Evolutionary conservation across 2,888 invertebrate genomes (phyloP), one percentile per base, ranked within the genome.

Genomic region (Dicyrtomina minuta): DNA sequence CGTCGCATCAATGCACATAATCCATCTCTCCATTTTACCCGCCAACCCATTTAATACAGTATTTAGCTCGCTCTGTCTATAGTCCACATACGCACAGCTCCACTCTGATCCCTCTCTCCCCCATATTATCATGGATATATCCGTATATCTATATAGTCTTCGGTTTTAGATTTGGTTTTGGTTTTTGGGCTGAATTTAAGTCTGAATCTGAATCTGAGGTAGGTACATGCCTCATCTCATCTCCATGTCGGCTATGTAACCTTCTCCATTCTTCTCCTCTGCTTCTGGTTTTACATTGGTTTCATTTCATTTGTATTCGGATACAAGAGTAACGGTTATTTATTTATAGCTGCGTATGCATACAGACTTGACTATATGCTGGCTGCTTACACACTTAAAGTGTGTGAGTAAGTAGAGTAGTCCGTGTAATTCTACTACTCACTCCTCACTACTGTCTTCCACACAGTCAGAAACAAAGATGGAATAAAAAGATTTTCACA

Each of bases 1-100:
- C 65, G 55, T 65, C 65, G 65, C 65, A 65, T 65, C 65, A 65
- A 65, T 65, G 65, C 65, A 65, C 65, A 65, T 65, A 65, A 65
- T 65, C 65, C 65, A 41, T 55, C 65, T 55, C 55, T 65, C 65
- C 55, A 55, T 55, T 65, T 65, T 51, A 58, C 58, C 58, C 58
- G 58, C 58, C 58, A 58, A 33, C 58, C 58, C 58, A 22, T 22
- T 46, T 46, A n/a, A 46, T 46, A 20, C 46, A 17, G n/a, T 46
- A n/a, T 46, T 20, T 17, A 46, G 33, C 4, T 33, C 3, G 33
- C 8, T 33, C n/a, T n/a, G n/a, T 33, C 33, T 8, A 33, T n/a
- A n/a, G n/a, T 33, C 33, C 33, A 33, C 33, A 33, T 33, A 33
- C 4, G 3, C 46, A n/a, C 20, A n/a, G 46, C 4, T 12, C 20